Evolutionary conservation across 2,113 vertebrate genomes (phyloP).

Genomic region (Entomyzon cyanotis): DNA sequence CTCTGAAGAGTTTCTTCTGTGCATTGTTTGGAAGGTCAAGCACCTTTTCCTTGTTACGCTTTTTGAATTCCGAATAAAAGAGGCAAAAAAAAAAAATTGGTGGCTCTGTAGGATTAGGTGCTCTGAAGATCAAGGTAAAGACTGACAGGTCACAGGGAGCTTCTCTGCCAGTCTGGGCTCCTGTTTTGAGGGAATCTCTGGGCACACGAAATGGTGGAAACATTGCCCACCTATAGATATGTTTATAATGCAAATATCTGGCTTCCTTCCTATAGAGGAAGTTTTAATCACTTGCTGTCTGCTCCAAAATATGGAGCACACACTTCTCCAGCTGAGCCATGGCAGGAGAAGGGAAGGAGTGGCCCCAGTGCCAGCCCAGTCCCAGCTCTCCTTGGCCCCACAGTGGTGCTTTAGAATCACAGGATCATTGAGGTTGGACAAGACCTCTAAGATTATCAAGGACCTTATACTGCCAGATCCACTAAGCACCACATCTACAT

Average conservation of each 20-base stretch:
- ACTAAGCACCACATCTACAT: not conserved
- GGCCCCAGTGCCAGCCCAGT: not conserved
- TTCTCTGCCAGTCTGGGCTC: not conserved
- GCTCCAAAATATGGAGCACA: not conserved
- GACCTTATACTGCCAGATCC: not conserved
- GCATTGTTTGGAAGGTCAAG: not conserved
- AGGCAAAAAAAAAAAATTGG: not conserved
- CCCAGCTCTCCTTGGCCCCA: not conserved
- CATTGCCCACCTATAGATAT: not conserved
- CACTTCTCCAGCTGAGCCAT: not conserved
- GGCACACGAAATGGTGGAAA: not conserved
- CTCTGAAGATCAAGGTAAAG: not conserved
- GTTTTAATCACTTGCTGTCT: not conserved
- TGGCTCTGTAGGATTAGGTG: not conserved
- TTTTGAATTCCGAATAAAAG: not conserved
- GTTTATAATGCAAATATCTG: not conserved
- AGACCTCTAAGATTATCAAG: not conserved
- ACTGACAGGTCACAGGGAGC: not conserved
- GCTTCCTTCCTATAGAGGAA: not conserved
- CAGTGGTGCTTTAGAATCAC: not conserved
- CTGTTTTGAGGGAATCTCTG: not conserved
- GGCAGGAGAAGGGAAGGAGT: not conserved
- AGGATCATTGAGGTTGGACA: not conserved
- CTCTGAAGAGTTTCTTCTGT: not conserved
- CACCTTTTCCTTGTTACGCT: not conserved